Conservation (phyloP, 2,888 invertebrate species). For the Podabrus alpinus region DNA sequence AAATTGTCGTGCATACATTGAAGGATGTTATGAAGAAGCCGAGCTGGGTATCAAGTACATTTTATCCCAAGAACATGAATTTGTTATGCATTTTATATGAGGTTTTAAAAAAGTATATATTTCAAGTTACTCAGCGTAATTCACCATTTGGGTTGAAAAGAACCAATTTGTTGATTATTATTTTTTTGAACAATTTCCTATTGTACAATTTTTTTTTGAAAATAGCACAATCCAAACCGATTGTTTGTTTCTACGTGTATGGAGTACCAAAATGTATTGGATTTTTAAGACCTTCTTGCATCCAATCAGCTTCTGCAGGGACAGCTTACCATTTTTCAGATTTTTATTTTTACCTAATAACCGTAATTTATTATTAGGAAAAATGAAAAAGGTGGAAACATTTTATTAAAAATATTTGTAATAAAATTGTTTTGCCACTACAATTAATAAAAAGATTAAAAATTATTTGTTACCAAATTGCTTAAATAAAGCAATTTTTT, state of each 20-base stretch:
- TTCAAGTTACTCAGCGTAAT: not conserved
- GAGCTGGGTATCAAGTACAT: not conserved
- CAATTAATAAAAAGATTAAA: not conserved
- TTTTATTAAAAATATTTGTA: not conserved
- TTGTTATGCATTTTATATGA: not conserved
- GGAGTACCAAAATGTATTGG: slow-evolving; percentile 11
- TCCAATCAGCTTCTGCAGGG: not conserved
- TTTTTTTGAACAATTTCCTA: not conserved
- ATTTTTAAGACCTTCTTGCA: not conserved
- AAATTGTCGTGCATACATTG: not conserved
- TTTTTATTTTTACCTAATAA: not conserved
- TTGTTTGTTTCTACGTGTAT: slow-evolving; percentile 26
- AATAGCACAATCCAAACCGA: slow-evolving; percentile 26
- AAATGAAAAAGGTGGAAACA: not conserved
- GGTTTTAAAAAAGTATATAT: not conserved
- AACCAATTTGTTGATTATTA: slow-evolving; percentile 14
- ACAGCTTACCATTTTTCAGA: not conserved
- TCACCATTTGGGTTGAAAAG: not conserved
- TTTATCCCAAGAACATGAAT: not conserved
- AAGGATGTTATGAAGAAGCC: not conserved
- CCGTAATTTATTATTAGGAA: not conserved
- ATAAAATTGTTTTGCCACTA: not conserved
- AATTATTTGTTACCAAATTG: not conserved
- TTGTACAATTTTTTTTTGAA: slow-evolving; percentile 20
- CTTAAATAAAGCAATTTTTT: not conserved